Percentiles rank a stretch among this genome's conserved stretches.
These are phyloP conservation scores for Kuschelorhynchus macadamiae DNA, from an alignment of 2,888 invertebrate species.

Conservation along the genomic window DNA sequence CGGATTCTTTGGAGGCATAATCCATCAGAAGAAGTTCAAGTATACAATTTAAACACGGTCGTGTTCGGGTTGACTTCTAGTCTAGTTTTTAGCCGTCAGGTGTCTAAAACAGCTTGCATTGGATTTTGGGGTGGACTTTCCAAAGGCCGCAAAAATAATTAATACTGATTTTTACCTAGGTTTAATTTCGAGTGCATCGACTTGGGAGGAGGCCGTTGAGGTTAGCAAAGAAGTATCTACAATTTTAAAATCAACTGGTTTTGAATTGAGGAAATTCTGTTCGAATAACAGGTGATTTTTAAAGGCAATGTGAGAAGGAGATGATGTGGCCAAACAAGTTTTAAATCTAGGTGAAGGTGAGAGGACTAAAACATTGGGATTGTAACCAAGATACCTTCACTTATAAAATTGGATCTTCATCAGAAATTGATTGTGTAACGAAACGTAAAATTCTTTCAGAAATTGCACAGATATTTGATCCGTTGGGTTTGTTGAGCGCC, in stretches of 20 bases:
- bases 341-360: constrained; percentile 15
- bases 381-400: constrained; percentile 2
- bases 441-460: constrained; percentile 20
- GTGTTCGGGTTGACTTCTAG: no score
- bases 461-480: constrained; percentile 20
- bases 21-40: constrained; percentile 20
- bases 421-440: constrained; percentile 1
- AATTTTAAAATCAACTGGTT: constrained; percentile 45
- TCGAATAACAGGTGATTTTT: neutral
- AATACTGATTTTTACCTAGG: constrained; percentile 50
- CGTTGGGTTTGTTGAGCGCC: constrained; percentile 21
- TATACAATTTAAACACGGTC: constrained; percentile 44
- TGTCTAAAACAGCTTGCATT: constrained; percentile 38
- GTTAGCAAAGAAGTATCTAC: constrained; percentile 41
- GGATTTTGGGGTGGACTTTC: constrained; percentile 23
- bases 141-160: constrained; percentile 34
- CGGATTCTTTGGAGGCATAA: constrained; percentile 33
- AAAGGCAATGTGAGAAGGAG: constrained; percentile 1
- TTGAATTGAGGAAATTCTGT: constrained; percentile 38
- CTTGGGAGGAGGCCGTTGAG: constrained; percentile 25
- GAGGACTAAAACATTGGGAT: constrained; percentile 19
- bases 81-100: constrained; percentile 37
- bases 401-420: neutral
- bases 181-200: constrained; percentile 34
- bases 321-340: neutral